These are phyloP conservation scores for Ommatoiulus sabulosus DNA, from an alignment of 2,888 invertebrate species.

Conservation along the genomic window DNA sequence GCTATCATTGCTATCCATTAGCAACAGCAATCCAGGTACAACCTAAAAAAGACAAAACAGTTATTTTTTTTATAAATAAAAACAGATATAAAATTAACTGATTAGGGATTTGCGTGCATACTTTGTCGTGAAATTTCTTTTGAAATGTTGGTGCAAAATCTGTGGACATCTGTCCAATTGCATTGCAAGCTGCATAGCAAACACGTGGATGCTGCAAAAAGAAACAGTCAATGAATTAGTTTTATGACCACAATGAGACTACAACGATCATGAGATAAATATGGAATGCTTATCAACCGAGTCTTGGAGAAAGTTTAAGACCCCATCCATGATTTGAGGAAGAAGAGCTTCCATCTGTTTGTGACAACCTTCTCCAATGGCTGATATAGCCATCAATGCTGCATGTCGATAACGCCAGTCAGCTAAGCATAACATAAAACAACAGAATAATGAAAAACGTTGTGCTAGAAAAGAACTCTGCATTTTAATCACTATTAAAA, in stretches of 20 bases:
- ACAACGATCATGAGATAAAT: neutral
- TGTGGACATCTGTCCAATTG: constrained; percentile 98
- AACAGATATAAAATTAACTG: neutral
- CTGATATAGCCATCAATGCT: constrained; percentile 98
- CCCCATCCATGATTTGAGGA: constrained; percentile 91
- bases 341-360: constrained; percentile 97
- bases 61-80: neutral
- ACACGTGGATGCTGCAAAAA: constrained; percentile 84
- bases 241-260: neutral
- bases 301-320: constrained; percentile 86
- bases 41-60: constrained; percentile 68
- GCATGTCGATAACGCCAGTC: constrained; percentile 81
- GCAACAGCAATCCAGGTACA: constrained; percentile 87
- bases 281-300: constrained; percentile 73
- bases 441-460: neutral
- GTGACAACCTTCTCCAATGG: constrained; percentile 98
- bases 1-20: constrained; percentile 90
- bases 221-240: neutral
- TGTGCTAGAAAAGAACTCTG: neutral
- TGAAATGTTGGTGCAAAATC: constrained; percentile 98
- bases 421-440: constrained; percentile 62
- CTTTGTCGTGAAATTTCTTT: constrained; percentile 96
- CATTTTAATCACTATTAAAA: neutral
- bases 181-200: constrained; percentile 97
- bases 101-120: constrained; percentile 60